Evolutionary conservation across 2,797 vertebrate species (phyloP).

Genomic region (Rhinatrema bivittatum): DNA sequence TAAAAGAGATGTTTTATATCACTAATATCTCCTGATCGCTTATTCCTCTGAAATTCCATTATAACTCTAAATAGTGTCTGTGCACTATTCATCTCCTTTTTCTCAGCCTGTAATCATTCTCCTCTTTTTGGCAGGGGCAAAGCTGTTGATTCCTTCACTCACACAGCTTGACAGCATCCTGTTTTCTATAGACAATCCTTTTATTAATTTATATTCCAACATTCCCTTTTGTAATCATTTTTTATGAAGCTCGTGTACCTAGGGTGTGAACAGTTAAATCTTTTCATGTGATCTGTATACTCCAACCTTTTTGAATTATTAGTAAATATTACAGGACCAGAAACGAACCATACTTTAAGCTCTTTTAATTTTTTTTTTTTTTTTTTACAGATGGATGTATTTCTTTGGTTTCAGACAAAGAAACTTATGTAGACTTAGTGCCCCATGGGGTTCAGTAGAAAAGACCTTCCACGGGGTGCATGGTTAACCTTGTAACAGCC

Average conservation of each 20-base stretch:
- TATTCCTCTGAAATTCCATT: no score
- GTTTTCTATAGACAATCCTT: background rate
- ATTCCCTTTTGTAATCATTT: background rate
- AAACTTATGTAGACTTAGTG: background rate
- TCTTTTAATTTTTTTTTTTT: background rate
- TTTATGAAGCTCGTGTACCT: background rate
- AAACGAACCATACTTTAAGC: background rate
- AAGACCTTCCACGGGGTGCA: slow-evolving; percentile 3
- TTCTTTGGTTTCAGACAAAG: background rate
- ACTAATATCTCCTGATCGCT: no score
- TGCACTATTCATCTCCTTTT: background rate
- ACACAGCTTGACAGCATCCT: background rate
- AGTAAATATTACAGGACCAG: background rate
- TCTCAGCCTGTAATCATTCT: background rate
- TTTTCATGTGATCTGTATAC: background rate
- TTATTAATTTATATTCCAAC: background rate
- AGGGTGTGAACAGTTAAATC: background rate
- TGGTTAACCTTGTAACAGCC: slow-evolving; percentile 6
- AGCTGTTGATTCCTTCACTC: background rate
- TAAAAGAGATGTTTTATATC: no score
- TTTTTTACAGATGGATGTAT: background rate
- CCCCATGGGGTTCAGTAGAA: slow-evolving; percentile 2
- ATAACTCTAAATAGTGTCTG: no score
- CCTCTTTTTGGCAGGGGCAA: no score
- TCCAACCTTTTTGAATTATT: background rate